These are phyloP conservation scores for Sinocyclocheilus anshuiensis DNA, from an alignment of 2,113 vertebrate genomes.

Conservation along the genomic window DNA sequence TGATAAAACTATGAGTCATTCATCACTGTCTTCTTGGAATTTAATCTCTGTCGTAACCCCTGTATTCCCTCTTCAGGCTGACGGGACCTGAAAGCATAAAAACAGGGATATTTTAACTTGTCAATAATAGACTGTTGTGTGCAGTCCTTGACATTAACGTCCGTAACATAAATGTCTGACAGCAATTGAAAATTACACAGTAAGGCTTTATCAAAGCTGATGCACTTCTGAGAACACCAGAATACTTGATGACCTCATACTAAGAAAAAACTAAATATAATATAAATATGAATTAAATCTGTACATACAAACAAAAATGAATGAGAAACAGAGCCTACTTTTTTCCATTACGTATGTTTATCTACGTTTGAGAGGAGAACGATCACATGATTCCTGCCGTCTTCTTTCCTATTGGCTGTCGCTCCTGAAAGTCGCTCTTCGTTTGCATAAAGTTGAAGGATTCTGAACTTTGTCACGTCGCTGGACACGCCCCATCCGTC, in stretches of 20 bases:
- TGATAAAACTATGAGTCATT: constrained; percentile 32
- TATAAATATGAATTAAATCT: too few relatives aligned
- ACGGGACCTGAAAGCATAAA: neutral
- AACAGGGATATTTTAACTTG: neutral
- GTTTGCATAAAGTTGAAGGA: too few relatives aligned
- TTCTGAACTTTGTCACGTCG: too few relatives aligned
- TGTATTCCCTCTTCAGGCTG: constrained; percentile 7
- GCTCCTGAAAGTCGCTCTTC: too few relatives aligned
- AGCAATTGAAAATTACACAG: neutral
- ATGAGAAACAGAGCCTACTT: too few relatives aligned
- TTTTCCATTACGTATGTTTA: too few relatives aligned
- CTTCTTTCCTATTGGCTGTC: too few relatives aligned
- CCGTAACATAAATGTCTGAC: neutral
- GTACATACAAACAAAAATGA: too few relatives aligned
- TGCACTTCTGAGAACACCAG: neutral
- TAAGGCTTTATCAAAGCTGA: neutral
- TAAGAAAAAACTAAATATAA: neutral
- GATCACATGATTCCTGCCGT: too few relatives aligned
- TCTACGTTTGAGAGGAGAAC: too few relatives aligned
- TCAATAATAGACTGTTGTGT: neutral
- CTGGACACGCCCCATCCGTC: too few relatives aligned
- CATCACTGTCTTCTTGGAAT: constrained; percentile 36
- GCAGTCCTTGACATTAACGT: neutral
- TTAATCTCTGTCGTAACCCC: constrained; percentile 15
- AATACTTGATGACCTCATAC: neutral